These are phyloP conservation scores for Drosophila lowei DNA, from an alignment of 1,140 invertebrate species.

Conservation along the genomic window DNA sequence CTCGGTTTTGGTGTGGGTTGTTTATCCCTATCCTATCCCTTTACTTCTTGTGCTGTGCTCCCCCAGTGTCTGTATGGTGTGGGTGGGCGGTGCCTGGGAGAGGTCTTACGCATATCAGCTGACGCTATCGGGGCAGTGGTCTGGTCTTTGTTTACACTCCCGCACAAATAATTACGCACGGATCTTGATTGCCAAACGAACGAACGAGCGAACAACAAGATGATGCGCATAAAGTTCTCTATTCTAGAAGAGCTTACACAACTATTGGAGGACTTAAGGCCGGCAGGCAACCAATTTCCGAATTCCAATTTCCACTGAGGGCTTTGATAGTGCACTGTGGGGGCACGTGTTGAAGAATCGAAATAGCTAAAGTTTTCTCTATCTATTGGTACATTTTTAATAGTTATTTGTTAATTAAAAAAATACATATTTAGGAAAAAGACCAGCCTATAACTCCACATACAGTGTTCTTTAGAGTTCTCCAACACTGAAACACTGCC, in stretches of 20 bases:
- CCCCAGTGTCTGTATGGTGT: conserved; percentile 6
- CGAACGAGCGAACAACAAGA: conserved; percentile 28
- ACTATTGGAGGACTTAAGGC: no score
- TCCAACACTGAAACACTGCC: no score
- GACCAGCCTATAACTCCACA: no score
- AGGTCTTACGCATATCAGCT: conserved; percentile 59
- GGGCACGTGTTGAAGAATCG: no score
- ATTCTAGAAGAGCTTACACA: background rate
- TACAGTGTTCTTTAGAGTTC: background rate
- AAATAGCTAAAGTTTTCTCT: no score
- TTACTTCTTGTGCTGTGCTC: background rate
- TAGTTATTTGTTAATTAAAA: no score
- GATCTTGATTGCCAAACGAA: conserved; percentile 47
- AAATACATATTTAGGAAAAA: no score
- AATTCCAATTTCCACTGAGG: no score
- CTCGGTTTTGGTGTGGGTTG: conserved; percentile 18
- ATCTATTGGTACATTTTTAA: no score
- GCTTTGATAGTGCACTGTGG: no score
- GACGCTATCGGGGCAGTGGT: conserved; percentile 33
- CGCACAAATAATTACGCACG: conserved; percentile 55
- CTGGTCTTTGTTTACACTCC: conserved; percentile 59
- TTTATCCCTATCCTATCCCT: conserved; percentile 35
- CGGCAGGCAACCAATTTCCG: background rate
- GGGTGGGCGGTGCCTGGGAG: conserved; percentile 5
- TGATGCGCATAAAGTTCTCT: conserved; percentile 27